Conservation (phyloP, 2,888 invertebrate genomes). For the Drosophila mettleri region DNA sequence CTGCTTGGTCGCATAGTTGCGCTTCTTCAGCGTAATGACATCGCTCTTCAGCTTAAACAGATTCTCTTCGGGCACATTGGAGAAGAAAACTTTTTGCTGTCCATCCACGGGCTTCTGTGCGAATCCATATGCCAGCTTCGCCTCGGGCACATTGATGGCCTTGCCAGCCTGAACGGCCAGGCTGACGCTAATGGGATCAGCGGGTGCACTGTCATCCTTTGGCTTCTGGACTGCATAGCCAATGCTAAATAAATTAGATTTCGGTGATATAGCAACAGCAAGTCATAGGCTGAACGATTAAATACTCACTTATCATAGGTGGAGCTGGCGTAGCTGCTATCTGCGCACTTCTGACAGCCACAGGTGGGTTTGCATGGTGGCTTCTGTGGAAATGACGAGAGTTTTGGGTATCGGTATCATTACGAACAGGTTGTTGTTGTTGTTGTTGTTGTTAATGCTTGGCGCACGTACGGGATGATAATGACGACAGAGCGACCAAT, state of each 20-base stretch:
- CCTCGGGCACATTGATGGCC: constrained; percentile 85
- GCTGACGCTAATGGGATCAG: constrained; percentile 86
- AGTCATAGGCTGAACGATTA: background rate
- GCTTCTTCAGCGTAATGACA: constrained; percentile 85
- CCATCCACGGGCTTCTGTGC: constrained; percentile 85
- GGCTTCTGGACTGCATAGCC: constrained; percentile 46
- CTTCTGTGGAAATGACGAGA: constrained; percentile 61
- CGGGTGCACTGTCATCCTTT: constrained; percentile 77
- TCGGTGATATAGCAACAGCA: background rate
- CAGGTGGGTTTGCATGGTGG: constrained; percentile 68
- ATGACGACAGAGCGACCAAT: constrained; percentile 39
- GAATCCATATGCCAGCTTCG: constrained; percentile 86
- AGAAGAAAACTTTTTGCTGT: constrained; percentile 68
- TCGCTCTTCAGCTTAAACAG: constrained; percentile 86
- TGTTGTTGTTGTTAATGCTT: constrained; percentile 40
- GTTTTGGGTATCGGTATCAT: constrained; percentile 43
- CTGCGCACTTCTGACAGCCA: constrained; percentile 47
- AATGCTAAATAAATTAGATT: constrained; percentile 41
- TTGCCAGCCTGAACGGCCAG: constrained; percentile 85
- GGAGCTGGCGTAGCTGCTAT: constrained; percentile 57
- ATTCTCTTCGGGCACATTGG: constrained; percentile 86
- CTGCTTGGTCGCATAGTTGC: constrained; percentile 49
- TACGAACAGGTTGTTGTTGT: constrained; percentile 4
- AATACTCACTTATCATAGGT: constrained; percentile 57
- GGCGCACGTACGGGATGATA: constrained; percentile 68